Conservation (phyloP, 2,888 invertebrate species). For the Eumerus sabulonum region DNA sequence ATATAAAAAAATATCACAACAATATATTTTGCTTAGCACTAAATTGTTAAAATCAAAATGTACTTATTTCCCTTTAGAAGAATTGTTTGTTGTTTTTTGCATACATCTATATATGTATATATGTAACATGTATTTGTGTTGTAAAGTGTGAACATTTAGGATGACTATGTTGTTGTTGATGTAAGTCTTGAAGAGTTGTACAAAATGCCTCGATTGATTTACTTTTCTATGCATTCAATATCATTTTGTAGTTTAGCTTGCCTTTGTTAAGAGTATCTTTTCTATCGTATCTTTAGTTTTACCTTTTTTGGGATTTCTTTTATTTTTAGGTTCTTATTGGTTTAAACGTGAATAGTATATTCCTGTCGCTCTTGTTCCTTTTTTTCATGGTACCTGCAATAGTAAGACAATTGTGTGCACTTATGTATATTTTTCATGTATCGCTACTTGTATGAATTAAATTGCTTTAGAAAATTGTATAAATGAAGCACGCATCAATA, state of each 20-base stretch:
- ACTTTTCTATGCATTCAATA: neutral
- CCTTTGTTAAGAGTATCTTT: conserved; percentile 2
- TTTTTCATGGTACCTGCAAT: conserved; percentile 83
- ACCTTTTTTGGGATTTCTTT: neutral
- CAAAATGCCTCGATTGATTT: conserved; percentile 19
- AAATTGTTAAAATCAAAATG: conserved; percentile 31
- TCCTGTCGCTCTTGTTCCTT: conserved; percentile 87
- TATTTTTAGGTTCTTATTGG: conserved; percentile 35
- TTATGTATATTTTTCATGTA: too few species aligned
- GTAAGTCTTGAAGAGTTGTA: conserved; percentile 51
- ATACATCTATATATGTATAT: conserved; percentile 4
- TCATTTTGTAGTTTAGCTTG: conserved; percentile 3
- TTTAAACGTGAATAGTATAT: conserved; percentile 85
- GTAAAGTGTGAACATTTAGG: conserved; percentile 30
- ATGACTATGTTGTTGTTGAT: conserved; percentile 26
- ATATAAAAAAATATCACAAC: conserved; percentile 59
- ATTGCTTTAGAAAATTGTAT: too few species aligned
- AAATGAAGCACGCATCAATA: too few species aligned
- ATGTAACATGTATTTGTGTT: too few species aligned
- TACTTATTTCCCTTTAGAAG: conserved; percentile 13
- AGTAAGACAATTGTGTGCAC: neutral
- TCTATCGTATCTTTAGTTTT: too few species aligned
- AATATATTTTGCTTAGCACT: conserved; percentile 43
- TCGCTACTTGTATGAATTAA: too few species aligned
- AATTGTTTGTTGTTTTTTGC: conserved; percentile 9